phyloP scores from a whole-genome alignment of 2,797 vertebrate species.

The Etheostoma perlongum region DNA sequence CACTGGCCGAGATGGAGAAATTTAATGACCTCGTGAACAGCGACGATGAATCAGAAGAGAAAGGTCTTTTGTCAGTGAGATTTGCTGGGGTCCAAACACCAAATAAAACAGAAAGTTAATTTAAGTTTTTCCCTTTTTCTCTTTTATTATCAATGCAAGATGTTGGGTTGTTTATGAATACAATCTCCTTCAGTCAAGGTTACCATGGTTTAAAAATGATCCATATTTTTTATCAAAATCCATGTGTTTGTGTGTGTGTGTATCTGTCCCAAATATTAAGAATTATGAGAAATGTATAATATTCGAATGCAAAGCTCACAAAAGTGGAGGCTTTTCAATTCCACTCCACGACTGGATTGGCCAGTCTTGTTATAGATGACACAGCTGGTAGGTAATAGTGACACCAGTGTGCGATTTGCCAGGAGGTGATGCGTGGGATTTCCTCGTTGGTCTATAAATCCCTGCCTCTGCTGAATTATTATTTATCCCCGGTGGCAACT shows the following conservation, averaged over 20 bases:
- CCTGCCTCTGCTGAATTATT: no score
- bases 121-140: neutral
- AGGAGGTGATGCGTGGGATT: no score
- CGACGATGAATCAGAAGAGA: slow-evolving; percentile 92
- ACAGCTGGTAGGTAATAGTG: slow-evolving; percentile 1
- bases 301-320: no score
- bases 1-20: slow-evolving; percentile 95
- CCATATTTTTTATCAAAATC: neutral
- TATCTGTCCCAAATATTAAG: neutral
- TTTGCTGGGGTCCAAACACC: neutral
- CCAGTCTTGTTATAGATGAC: neutral
- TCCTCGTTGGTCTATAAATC: no score
- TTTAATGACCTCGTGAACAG: slow-evolving; percentile 89
- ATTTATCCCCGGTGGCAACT: no score
- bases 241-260: no score
- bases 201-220: neutral
- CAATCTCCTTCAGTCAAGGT: no score
- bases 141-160: neutral
- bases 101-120: neutral
- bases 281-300: no score
- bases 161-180: neutral
- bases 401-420: neutral
- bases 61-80: slow-evolving; percentile 90
- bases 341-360: neutral
- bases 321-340: neutral